These are phyloP conservation scores for Tangara arthus DNA, from an alignment of 2,797 vertebrate species.

Conservation along the genomic window DNA sequence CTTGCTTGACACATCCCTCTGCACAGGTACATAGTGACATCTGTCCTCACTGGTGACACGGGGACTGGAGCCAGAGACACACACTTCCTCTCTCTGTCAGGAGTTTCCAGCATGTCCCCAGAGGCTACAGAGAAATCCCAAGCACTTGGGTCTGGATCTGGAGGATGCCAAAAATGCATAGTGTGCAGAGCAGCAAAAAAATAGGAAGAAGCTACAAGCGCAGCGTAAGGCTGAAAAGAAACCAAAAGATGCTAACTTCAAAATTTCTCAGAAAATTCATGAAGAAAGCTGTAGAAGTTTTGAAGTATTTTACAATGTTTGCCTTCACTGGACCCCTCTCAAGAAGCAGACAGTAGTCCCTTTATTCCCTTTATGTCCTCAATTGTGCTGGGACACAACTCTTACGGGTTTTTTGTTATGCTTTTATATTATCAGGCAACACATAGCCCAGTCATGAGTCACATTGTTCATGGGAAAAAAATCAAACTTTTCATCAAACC, in stretches of 20 bases:
- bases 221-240: neutral
- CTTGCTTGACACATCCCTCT: neutral
- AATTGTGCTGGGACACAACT: neutral
- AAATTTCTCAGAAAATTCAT: neutral
- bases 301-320: neutral
- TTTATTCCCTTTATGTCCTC: neutral
- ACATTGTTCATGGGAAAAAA: rapidly evolving
- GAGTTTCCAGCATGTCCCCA: neutral
- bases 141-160: neutral
- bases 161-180: neutral
- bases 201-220: neutral
- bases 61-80: neutral
- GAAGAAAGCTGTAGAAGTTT: neutral
- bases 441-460: neutral
- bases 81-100: neutral
- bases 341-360: neutral
- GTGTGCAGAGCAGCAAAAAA: neutral
- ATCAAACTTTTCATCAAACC: neutral
- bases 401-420: neutral
- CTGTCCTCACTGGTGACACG: neutral
- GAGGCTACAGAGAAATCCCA: neutral
- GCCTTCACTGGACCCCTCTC: neutral
- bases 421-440: neutral
- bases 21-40: rapidly evolving
- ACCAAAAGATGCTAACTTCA: neutral